Percentiles rank a stretch among this genome's conserved stretches.
These are phyloP conservation scores for Catharus minimus DNA, from an alignment of 2,113 vertebrate species.

Conservation along the genomic window DNA sequence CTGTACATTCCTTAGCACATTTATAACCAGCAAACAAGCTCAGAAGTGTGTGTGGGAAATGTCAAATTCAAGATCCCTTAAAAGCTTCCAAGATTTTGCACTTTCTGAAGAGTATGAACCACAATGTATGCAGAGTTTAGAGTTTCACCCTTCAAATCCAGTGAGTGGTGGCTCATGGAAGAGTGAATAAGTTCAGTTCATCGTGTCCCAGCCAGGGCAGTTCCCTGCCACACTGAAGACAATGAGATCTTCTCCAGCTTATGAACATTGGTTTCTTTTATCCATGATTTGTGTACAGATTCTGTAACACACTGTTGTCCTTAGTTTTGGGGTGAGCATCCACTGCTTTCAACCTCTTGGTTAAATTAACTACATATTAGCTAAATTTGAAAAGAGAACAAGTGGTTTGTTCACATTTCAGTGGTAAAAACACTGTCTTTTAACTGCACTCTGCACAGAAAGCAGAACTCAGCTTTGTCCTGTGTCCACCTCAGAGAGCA, in stretches of 20 bases:
- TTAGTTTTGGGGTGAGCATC: neutral
- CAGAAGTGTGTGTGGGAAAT: neutral
- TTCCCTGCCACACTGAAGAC: neutral
- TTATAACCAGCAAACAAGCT: neutral
- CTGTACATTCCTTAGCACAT: neutral
- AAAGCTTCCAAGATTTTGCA: neutral
- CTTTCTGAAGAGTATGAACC: neutral
- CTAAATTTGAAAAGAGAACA: neutral
- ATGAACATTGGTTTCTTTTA: neutral
- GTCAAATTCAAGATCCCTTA: neutral
- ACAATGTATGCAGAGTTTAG: neutral
- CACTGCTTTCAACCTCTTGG: neutral
- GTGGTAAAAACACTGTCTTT: neutral
- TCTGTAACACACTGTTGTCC: neutral
- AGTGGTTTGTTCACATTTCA: neutral
- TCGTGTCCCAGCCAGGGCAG: neutral
- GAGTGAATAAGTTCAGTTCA: neutral
- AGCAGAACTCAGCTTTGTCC: neutral
- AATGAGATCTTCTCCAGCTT: neutral
- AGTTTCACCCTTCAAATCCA: neutral
- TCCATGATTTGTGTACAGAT: neutral
- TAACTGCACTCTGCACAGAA: neutral
- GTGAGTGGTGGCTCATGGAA: neutral
- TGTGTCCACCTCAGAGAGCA: slow-evolving; percentile 35
- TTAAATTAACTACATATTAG: neutral